Base-by-base conservation (phyloP, 2,797 vertebrate species). In the Allobates femoralis region DNA sequence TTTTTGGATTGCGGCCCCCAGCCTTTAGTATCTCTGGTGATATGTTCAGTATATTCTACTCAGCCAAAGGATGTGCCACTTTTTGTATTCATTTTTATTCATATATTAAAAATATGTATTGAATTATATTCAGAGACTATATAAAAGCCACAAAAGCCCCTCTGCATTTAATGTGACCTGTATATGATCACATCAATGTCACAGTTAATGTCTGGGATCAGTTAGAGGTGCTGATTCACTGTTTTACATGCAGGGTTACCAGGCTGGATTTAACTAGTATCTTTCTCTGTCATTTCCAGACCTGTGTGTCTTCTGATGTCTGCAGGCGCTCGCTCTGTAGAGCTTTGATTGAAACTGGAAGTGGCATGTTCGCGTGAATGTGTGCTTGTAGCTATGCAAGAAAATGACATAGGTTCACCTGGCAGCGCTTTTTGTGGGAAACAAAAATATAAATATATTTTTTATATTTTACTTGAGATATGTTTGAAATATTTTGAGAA, bases 331-430 rank as follows among this genome's bases (percentile, higher is more conserved):
- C 5, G 26, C 37, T 66, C 79, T 19, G 26, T n/a, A 23, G 26
- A 67, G 46, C 79, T 81, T 81, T 81, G 62, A 81, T 81, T 81
- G 5, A 81, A 81, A 81, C 79, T 67, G 46, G 46, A 81, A 81
- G 62, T 67, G 79, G 50, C 79, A 81, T 21, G 58, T 19, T 53
- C 51, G 79, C 62, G 46, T 81, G 79, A 81, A 67, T 64, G 79
- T 81, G 62, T 32, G 62, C 62, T 81, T 67, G 79, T 81, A 67
- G 41, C 32, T 67, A 26, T 81, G 30, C 18, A 66, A 81, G 79
- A 21, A 53, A 53, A 67, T 67, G 41, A 81, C 60, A 51, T 21
- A 81, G 28, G 19, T 81, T 81, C 62, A 81, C 79, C 79, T 81
- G 79, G 15, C 19, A 81, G 12, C 11, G 5, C 26, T 50, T 5